Conservation (phyloP, 2,888 invertebrate genomes). For the Tyria jacobaeae region DNA sequence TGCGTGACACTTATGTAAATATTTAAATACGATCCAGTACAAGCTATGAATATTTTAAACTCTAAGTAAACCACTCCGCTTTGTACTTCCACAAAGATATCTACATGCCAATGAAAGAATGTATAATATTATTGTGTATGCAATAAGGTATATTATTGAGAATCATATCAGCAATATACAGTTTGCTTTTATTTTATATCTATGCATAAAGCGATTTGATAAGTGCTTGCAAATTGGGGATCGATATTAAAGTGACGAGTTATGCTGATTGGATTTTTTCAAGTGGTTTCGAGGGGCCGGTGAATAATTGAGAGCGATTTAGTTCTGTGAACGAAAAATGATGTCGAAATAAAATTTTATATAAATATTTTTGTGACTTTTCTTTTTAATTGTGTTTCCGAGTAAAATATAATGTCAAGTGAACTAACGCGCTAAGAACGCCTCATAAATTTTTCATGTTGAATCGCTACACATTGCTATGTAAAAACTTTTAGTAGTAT, state of each 20-base stretch:
- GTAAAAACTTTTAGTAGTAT: slow-evolving; percentile 16
- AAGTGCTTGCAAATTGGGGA: slow-evolving; percentile 83
- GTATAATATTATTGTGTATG: slow-evolving; percentile 61
- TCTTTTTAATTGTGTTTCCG: slow-evolving; percentile 4
- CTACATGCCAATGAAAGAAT: slow-evolving; percentile 70
- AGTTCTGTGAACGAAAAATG: slow-evolving; percentile 66
- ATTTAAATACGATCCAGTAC: slow-evolving; percentile 88
- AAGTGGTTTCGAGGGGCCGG: slow-evolving; percentile 77
- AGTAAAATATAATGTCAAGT: background rate
- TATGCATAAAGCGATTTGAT: slow-evolving; percentile 84
- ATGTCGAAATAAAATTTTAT: slow-evolving; percentile 53
- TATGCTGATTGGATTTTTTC: slow-evolving; percentile 87
- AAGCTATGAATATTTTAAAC: slow-evolving; percentile 88
- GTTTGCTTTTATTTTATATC: slow-evolving; percentile 71
- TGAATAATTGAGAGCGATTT: slow-evolving; percentile 84
- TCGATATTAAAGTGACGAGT: slow-evolving; percentile 84
- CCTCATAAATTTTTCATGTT: slow-evolving; percentile 13
- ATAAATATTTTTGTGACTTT: slow-evolving; percentile 35
- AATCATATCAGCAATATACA: slow-evolving; percentile 49
- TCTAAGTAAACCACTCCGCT: slow-evolving; percentile 84
- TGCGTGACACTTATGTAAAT: slow-evolving; percentile 87
- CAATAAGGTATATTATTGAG: slow-evolving; percentile 68
- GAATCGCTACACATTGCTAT: slow-evolving; percentile 25
- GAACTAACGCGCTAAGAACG: background rate
- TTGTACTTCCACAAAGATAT: slow-evolving; percentile 72